phyloP scores from a whole-genome alignment of 2,113 vertebrate species.

The Pterocles burchelli region DNA sequence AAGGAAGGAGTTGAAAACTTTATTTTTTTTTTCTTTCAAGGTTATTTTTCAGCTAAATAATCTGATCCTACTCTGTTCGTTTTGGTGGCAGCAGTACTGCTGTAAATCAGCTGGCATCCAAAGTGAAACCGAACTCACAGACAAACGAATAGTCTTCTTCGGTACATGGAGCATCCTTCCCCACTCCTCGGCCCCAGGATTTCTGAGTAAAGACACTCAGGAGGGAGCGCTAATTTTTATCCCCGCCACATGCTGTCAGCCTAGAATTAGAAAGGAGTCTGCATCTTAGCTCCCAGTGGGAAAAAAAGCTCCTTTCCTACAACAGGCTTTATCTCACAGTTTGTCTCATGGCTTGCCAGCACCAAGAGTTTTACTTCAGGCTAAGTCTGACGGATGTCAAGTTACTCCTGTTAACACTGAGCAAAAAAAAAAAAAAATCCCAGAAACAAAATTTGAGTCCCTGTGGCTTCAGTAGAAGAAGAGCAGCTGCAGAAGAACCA shows the following conservation, averaged over 20 bases:
- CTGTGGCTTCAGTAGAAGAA: neutral
- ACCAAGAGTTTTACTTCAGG: neutral
- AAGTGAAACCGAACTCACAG: neutral
- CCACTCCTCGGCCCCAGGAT: neutral
- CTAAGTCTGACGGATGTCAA: neutral
- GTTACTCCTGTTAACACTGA: neutral
- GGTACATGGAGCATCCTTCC: neutral
- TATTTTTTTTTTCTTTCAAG: neutral
- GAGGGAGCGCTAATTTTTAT: neutral
- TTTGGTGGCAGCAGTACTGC: neutral
- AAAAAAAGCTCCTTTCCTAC: neutral
- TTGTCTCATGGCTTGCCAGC: neutral
- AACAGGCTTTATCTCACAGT: neutral
- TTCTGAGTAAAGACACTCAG: neutral
- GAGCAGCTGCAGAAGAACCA: neutral
- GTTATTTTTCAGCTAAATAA: conserved; percentile 7
- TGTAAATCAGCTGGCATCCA: neutral
- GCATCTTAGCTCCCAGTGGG: neutral
- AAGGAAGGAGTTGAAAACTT: neutral
- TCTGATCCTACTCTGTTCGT: neutral
- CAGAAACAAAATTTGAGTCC: neutral
- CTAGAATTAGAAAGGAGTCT: neutral
- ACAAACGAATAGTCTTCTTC: neutral
- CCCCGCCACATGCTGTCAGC: neutral
- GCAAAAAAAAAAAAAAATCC: neutral